Percentiles rank a stretch among this genome's conserved stretches.
These are phyloP conservation scores for Gryon sp. DNA, from an alignment of 1,140 invertebrate genomes.

Conservation along the genomic window DNA sequence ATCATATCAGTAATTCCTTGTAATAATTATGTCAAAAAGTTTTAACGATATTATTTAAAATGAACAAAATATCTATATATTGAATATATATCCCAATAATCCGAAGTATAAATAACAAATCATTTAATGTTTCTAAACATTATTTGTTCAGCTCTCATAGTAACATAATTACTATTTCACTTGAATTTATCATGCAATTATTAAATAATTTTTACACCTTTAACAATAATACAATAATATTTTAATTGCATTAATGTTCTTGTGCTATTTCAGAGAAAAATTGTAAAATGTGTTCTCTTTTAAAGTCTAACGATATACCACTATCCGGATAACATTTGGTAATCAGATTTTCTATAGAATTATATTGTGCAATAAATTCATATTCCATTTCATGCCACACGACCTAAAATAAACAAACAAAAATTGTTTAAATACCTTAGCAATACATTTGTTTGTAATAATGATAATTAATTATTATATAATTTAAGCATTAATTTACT, in stretches of 20 bases:
- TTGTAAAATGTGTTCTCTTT: conserved; percentile 96
- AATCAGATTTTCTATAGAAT: conserved; percentile 95
- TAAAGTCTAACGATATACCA: conserved; percentile 96
- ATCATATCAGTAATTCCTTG: too few relatives aligned
- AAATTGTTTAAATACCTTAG: conserved; percentile 52
- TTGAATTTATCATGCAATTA: too few relatives aligned
- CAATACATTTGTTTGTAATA: too few relatives aligned
- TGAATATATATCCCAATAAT: too few relatives aligned
- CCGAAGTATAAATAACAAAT: too few relatives aligned
- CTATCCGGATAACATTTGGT: conserved; percentile 98
- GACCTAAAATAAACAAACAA: conserved; percentile 81
- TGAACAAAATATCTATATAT: too few relatives aligned
- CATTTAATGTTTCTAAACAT: too few relatives aligned
- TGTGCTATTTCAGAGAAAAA: conserved; percentile 99
- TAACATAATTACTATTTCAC: too few relatives aligned
- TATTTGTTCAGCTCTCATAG: too few relatives aligned
- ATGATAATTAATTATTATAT: conserved; percentile 31
- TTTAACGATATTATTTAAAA: too few relatives aligned
- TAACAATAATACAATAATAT: neutral
- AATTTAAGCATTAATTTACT: conserved; percentile 80
- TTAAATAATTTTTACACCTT: neutral
- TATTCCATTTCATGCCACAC: conserved; percentile 99
- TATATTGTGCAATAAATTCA: conserved; percentile 98
- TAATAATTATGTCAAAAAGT: too few relatives aligned
- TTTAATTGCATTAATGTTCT: conserved; percentile 84